Evolutionary conservation across 2,797 vertebrate genomes (phyloP).

Genomic region (Champsocephalus gunnari): DNA sequence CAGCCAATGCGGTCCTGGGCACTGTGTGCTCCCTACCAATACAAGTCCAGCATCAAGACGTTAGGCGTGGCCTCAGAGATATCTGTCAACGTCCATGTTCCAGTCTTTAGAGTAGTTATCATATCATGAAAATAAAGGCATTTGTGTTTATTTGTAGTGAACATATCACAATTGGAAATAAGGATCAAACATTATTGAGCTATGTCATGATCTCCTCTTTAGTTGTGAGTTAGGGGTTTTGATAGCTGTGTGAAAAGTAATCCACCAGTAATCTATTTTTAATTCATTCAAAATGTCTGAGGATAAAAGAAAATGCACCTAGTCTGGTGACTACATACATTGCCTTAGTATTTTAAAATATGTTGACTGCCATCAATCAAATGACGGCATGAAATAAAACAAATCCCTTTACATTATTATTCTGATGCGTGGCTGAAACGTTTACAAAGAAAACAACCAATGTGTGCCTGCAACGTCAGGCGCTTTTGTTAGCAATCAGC

Average conservation of each 20-base stretch:
- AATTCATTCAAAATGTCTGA: fast-evolving
- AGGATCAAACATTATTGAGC: not conserved
- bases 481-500: constrained; percentile 10
- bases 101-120: constrained; percentile 13
- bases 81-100: constrained; percentile 90
- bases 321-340: fast-evolving
- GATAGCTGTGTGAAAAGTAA: not conserved
- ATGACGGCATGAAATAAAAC: not conserved
- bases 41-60: constrained; percentile 58
- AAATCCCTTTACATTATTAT: not conserved
- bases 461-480: constrained; percentile 26
- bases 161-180: not conserved
- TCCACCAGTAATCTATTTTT: not conserved
- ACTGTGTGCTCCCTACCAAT: constrained; percentile 90
- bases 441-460: constrained; percentile 47
- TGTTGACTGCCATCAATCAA: not conserved
- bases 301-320: fast-evolving
- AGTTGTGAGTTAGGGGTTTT: not conserved
- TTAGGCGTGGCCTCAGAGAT: constrained; percentile 86
- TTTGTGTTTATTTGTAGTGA: not conserved
- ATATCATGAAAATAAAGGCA: not conserved
- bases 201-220: not conserved
- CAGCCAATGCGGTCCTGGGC: constrained; percentile 87
- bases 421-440: not conserved
- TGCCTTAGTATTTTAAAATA: not conserved